Base-by-base conservation (phyloP, 1,140 invertebrate genomes). In the Chironomus tepperi region DNA sequence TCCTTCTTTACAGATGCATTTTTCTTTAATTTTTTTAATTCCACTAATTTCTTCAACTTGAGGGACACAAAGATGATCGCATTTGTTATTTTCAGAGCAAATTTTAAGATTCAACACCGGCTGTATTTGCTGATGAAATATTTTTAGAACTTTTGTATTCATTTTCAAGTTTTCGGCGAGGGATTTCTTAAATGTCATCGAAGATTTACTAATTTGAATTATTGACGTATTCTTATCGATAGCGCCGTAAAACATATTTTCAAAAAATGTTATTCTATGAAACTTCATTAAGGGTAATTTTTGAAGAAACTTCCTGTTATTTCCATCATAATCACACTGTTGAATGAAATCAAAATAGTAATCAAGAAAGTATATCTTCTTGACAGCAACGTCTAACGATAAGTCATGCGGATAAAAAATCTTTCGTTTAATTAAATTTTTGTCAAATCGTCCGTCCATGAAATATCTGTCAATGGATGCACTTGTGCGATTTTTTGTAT, bases 401-500 rank as follows among this genome's bases (percentile, higher is more conserved):
- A 92, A 83, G 74, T 89, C 88, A 78, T 87, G 87, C 1, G 90
- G 90, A 83, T 92, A 91, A 76, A 92, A 90, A 76, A 92, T 90
- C 80, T 89, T 89, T 6, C 84, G 79, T 43, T 82, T 81, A 7
- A 90, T 88, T 43, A 91, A 78, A 7, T 81, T 76, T 12, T 80
- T 84, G 73, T 87, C 81, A 74, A 84, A 84, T 9, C 77, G 83
- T 64, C 91, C 91, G 77, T 89, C 87, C 76, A 92, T 83, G 74
- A 80, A 76, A 2, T 88, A 85, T 74, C 89, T 83, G 77, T 88
- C 87, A 76, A 95, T 79, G 78, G 84, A 85, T 6, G 91, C 89
- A 89, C 88, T 90, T 91, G 79, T 89, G 89, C n/a, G 89, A 92
- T 82, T 92, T 93, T 84, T 93, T 88, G 75, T 85, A 85, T n/a